phyloP scores from a whole-genome alignment of 92 coral and sea anemone species.

The Desmophyllum pertusum region DNA sequence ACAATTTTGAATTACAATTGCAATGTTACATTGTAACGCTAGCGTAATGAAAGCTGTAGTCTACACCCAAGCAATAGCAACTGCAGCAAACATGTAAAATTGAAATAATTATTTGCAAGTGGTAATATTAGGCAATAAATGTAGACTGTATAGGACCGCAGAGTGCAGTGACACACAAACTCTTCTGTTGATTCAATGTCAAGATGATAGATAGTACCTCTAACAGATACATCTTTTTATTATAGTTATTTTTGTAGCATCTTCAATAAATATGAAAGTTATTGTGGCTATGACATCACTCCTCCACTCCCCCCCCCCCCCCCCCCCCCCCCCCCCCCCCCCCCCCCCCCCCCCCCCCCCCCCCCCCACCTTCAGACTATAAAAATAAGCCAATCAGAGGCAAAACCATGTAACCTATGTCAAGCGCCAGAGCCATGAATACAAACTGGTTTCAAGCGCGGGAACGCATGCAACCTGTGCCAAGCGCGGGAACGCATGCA shows the following conservation, averaged over 20 bases:
- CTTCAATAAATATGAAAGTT: background rate
- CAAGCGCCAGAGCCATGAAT: too few species aligned
- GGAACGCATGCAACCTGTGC: background rate
- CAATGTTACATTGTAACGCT: background rate
- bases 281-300: too few species aligned
- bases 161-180: background rate
- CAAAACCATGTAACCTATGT: too few species aligned
- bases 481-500: slow-evolving; percentile 10
- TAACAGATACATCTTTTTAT: too few species aligned
- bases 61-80: background rate
- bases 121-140: background rate
- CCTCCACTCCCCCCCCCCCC: too few species aligned
- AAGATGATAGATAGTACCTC: background rate
- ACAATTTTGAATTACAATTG: background rate
- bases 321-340: too few species aligned
- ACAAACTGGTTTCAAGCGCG: background rate
- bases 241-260: background rate
- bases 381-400: too few species aligned
- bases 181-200: background rate
- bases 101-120: background rate
- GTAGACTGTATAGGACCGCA: background rate
- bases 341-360: too few species aligned
- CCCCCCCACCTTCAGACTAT: too few species aligned
- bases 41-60: background rate
- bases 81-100: too few species aligned